Evolutionary conservation across 2,797 vertebrate genomes (phyloP), one percentile per base, ranked within the genome.

Genomic region (Falco peregrinus): DNA sequence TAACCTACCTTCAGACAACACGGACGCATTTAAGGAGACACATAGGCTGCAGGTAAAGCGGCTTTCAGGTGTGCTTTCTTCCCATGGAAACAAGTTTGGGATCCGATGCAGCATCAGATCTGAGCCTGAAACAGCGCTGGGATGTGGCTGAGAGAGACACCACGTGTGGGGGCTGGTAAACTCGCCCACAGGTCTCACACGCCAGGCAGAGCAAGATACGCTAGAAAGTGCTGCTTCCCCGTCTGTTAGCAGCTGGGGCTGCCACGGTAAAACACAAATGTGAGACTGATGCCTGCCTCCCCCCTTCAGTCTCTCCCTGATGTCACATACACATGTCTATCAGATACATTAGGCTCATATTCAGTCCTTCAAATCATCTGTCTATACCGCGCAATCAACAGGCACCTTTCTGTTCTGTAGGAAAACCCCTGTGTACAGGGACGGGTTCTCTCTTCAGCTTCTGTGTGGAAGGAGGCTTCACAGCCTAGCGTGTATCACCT

Each of bases 121-220:
- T 80, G 43, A 57, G 10, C 16, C 21, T 60, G 59, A 84, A 68
- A n/a, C 11, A 3, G 2, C 22, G 13, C 0, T 90, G 29, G 31
- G 47, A 10, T 57, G 50, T 5, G 16, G 7, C 15, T 76, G 28
- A 82, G 54, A 35, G 12, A 89, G 7, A 10, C 13, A 39, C 4
- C 14, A 20, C 0, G 0, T 2, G 5, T 31, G 31, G 50, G 11
- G 65, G 24, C 33, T 61, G 8, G 0, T 15, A 11, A 68, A 7
- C 4, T 76, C 21, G 14, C 5, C 13, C n/a, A 24, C 10, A 29
- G 57, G 31, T 20, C 10, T 59, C 43, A 21, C 9, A 24, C 2
- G 1, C 6, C 61, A 84, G 53, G 24, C 35, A 56, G 39, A 75
- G 35, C 15, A 67, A 56, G 25, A 7, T 14, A 2, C 8, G 11